Conservation (phyloP, 2,888 invertebrate genomes). For the Bimastos eiseni region DNA sequence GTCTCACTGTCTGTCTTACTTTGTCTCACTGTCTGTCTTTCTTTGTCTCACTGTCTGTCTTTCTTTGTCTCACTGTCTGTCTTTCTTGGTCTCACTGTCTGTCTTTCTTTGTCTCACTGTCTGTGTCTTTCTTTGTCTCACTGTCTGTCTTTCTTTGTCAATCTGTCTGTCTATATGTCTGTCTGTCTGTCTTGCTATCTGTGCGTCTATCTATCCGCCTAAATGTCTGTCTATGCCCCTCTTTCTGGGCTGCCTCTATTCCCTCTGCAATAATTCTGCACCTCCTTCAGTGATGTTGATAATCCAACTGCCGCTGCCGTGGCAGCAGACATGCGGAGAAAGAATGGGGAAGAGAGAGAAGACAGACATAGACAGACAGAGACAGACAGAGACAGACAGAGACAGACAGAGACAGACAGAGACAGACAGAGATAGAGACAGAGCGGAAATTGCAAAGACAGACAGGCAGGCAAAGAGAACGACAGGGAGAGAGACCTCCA, state of each 20-base stretch:
- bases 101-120: conserved; percentile 1
- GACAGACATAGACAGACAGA: background rate
- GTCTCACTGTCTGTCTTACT: no score
- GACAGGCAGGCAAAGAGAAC: no score
- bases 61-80: background rate
- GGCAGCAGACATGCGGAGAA: background rate
- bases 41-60: background rate
- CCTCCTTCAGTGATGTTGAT: background rate
- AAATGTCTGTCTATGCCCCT: no score
- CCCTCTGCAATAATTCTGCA: background rate
- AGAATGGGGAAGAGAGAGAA: background rate
- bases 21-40: no score
- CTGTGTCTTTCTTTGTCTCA: no score
- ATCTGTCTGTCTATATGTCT: no score
- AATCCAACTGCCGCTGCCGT: background rate
- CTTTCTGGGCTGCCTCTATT: background rate
- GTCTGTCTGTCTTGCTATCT: background rate
- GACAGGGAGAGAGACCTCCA: no score
- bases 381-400: background rate
- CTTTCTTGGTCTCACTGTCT: background rate
- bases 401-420: background rate
- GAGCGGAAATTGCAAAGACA: background rate
- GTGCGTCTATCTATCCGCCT: background rate
- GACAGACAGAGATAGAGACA: background rate
- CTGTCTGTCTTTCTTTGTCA: no score